phyloP scores from a whole-genome alignment of 1,140 invertebrate species.

The Scaptodrosophila lebanonensis region DNA sequence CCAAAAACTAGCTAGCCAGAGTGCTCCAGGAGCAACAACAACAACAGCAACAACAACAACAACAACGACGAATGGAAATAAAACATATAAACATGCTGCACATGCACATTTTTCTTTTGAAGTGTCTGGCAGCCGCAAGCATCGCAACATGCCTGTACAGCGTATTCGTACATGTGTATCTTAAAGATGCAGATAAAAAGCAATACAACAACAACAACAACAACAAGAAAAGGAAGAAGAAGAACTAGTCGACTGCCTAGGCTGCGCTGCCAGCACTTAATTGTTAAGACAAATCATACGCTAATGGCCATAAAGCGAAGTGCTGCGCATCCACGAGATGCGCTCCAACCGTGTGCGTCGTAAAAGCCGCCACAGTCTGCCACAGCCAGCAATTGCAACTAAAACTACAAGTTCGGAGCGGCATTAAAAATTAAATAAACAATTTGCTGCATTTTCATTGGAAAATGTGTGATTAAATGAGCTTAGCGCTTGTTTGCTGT shows the following conservation, averaged over 20 bases:
- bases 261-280: slow-evolving; percentile 43
- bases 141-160: slow-evolving; percentile 21
- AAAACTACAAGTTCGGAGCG: too few relatives aligned
- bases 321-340: slow-evolving; percentile 37
- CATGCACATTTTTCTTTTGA: slow-evolving; percentile 63
- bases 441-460: slow-evolving; percentile 73
- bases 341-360: slow-evolving; percentile 39
- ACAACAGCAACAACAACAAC: not conserved
- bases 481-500: slow-evolving; percentile 26
- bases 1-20: slow-evolving; percentile 20
- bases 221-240: not conserved
- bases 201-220: slow-evolving; percentile 1
- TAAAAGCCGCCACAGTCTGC: too few relatives aligned
- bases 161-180: slow-evolving; percentile 28
- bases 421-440: slow-evolving; percentile 76
- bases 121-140: slow-evolving; percentile 50
- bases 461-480: slow-evolving; percentile 73
- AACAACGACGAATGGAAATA: slow-evolving; percentile 46
- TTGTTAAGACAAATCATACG: slow-evolving; percentile 76
- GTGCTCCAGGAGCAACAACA: slow-evolving; percentile 2
- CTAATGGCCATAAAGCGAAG: slow-evolving; percentile 66
- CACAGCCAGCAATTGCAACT: too few relatives aligned
- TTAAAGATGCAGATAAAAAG: slow-evolving; percentile 45
- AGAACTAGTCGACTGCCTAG: not conserved
- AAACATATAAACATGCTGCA: slow-evolving; percentile 49